Evolutionary conservation across 1,140 invertebrate genomes (phyloP).

Genomic region (Neodiprion lecontei): DNA sequence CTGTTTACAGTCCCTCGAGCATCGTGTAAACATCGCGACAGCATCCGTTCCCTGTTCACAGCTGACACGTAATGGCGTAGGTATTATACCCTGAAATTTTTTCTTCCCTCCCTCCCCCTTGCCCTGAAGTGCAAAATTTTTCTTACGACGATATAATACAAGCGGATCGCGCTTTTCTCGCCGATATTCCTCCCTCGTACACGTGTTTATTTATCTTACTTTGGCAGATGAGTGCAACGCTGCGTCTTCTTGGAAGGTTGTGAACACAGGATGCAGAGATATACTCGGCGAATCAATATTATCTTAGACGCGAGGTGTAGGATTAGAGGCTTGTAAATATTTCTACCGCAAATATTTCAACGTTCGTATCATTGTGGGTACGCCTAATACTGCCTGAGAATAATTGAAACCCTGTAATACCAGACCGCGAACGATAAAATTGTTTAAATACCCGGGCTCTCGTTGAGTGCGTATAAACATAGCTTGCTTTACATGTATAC

Average conservation of each 20-base stretch:
- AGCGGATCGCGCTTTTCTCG: no score
- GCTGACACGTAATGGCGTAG: no score
- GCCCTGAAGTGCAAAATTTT: no score
- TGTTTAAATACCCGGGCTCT: not conserved
- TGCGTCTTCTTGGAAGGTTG: not conserved
- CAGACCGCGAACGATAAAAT: not conserved
- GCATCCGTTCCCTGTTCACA: no score
- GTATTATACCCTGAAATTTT: no score
- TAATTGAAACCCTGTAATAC: not conserved
- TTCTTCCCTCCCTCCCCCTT: no score
- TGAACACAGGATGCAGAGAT: not conserved
- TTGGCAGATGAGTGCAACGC: not conserved
- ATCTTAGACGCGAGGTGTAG: not conserved
- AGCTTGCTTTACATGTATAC: not conserved
- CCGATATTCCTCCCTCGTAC: no score
- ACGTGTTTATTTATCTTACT: not conserved
- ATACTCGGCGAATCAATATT: conserved; percentile 5
- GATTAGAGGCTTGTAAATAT: not conserved
- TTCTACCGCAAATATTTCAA: not conserved
- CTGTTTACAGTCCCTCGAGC: not conserved
- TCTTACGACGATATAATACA: no score
- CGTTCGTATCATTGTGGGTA: no score
- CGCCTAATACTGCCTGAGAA: no score
- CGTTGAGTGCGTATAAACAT: not conserved
- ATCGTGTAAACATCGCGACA: not conserved